Evolutionary conservation across 2,888 invertebrate genomes (phyloP), one percentile per base, ranked within the genome.

Genomic region (Drosophila formosana): DNA sequence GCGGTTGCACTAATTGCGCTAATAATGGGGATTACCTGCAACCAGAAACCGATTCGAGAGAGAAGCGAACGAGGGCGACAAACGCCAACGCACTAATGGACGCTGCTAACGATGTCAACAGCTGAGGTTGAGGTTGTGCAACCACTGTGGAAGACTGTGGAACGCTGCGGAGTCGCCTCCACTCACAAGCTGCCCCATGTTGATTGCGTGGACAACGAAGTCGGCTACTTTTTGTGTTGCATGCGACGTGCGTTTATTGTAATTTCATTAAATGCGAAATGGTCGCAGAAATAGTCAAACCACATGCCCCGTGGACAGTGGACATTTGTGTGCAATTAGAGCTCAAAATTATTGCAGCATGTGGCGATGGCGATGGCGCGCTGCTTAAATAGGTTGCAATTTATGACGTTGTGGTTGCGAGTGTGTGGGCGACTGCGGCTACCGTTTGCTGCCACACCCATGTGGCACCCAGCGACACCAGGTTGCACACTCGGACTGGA

Each of bases 231-330:
- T 74, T 76, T 60, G 13, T 60, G 57, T 61, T 70, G 65, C 67
- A 50, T 74, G 58, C 69, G 64, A 70, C 76, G 75, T 80, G 89
- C 82, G 83, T 88, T 83, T 88, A 82, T 83, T 83, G 89, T 83
- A 89, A 89, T 83, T 83, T 83, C 83, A 89, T 88, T 89, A 83
- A 83, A 83, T 71, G 83, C 75, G 80, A 85, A 88, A 89, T 85
- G 89, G 75, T 75, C 76, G 65, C 76, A 71, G 57, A 81, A 86
- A 80, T 82, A 66, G 75, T 52, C 46, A 63, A 62, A 65, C 9
- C 49, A 58, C 60, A 13, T 6, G n/a, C 49, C 39, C 57, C 11
- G 13, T 53, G 7, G 11, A 34, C 34, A 34, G 3, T 34, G 34
- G 34, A 66, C 82, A 79, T 18, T 18, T 18, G 80, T 85, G 56